These are phyloP conservation scores for Sterrhoptilus dennistouni DNA, from an alignment of 2,113 vertebrate genomes.

Conservation along the genomic window DNA sequence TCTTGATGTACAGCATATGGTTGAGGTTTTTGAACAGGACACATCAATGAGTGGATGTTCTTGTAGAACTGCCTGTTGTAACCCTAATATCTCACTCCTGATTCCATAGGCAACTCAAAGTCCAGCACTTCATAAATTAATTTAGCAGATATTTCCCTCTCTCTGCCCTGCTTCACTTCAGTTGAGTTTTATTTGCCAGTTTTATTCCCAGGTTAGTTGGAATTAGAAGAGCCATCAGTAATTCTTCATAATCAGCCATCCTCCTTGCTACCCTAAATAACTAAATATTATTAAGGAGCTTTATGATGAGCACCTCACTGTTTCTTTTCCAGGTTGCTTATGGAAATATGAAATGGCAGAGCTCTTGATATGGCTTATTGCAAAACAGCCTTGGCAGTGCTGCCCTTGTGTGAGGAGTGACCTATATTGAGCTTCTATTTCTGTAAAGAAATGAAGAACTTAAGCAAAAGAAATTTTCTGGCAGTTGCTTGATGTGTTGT, in stretches of 20 bases:
- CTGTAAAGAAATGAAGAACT: background rate
- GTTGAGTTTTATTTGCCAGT: background rate
- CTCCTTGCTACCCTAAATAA: background rate
- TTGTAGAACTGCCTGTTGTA: background rate
- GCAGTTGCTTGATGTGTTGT: background rate
- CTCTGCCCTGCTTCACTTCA: background rate
- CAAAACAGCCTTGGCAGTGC: background rate
- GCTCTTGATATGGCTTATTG: background rate
- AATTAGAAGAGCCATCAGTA: background rate
- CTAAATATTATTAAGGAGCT: background rate
- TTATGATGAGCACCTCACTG: background rate
- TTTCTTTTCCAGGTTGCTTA: background rate
- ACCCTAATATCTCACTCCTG: background rate
- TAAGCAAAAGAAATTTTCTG: background rate
- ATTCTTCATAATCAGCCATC: background rate
- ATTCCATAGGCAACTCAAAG: background rate
- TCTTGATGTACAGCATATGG: background rate
- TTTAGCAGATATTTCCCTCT: background rate
- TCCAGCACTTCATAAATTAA: background rate
- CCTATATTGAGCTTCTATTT: background rate
- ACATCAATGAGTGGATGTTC: background rate
- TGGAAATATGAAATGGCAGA: background rate
- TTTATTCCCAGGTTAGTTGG: background rate
- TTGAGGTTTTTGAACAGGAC: background rate
- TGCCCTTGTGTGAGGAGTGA: background rate